Base-by-base conservation (phyloP, 2,113 vertebrate species). In the Camelus dromedarius region DNA sequence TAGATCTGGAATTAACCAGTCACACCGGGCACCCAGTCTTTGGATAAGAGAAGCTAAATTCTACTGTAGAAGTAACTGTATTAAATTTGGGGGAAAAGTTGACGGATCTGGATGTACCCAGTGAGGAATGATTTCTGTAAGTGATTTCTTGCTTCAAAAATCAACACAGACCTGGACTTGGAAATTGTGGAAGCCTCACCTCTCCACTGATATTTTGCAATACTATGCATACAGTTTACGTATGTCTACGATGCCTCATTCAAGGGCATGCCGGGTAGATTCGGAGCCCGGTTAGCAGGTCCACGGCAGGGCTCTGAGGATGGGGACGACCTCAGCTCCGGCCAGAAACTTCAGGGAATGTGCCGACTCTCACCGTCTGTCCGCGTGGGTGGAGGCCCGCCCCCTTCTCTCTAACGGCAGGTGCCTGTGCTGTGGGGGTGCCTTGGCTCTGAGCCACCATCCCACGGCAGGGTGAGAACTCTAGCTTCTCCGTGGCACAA, bases 341-440 rank as follows among this genome's bases (percentile, higher is more conserved):
- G 4, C 28, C 3, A 35, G 60, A 3, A 54, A 52, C 73, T 20
- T 62, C 22, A 8, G 20, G 24, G 52, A 48, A 58, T 16, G 26
- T 22, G 48, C 18, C 26, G 2, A 6, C 58, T 9, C 20, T 11
- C 12, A 19, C 3, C 75, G 9, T 3, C 10, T 9, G 3, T 42
- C 28, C 14, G 3, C 15, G 8, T 11, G 24, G 48, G 14, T 11
- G 0, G 3, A 15, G 20, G 0, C 2, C 4, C 0, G 0, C 14
- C 8, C 46, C 9, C 5, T 67, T 56, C 58, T 64, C 15, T 12
- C 7, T 8, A 50, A 50, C 19, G 30, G 16, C 30, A 6, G 67
- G 13, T 42, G 6, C 11, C 18, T 2, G 0, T 28, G n/a, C 22
- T 24, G 5, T 32, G 13, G 32, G 18, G 64, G 4, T 12, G 9